Evolutionary conservation across 2,888 invertebrate species (phyloP), one percentile per base, ranked within the genome.

Genomic region (Lordiphosa fenestrarum): DNA sequence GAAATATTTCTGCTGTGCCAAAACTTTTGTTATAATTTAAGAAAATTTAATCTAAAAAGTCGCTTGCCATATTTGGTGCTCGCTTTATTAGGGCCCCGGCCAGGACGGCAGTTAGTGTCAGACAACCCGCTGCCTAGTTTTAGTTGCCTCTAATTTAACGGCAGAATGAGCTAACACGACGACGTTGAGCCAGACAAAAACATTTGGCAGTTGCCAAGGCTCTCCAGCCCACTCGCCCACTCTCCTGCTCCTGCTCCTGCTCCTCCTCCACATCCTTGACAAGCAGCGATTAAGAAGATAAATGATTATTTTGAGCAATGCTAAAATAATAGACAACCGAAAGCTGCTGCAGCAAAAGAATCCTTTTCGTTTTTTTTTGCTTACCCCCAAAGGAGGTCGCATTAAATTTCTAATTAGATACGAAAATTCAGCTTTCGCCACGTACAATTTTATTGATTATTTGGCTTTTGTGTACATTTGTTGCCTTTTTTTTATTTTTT

Each of bases 231-330:
- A n/a, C n/a, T n/a, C n/a, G n/a, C n/a, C n/a, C 46, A 51, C 21
- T 37, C 13, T 5, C 2, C 23, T n/a, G 3, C 37, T 4, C 49
- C 9, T 15, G 1, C 19, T 12, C 25, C 7, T 5, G 2, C 12
- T 0, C 38, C n/a, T 9, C 7, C 15, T n/a, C n/a, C 6, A 2
- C 10, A 13, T 9, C 23, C 36, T 0, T 67, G 82, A 70, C 67
- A 59, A 55, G 60, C 65, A 53, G 70, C 68, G 84, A 80, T 78
- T 75, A 75, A 71, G 54, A 71, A 83, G 83, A 78, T 69, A 84
- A 84, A 85, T 85, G 69, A 71, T 75, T 81, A 70, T 82, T 78
- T 78, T 71, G 67, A 75, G 70, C 62, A 73, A 71, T 75, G 66
- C 61, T 60, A 51, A 61, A 77, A 64, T 64, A 69, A 65, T 66